Evolutionary conservation across 1,140 invertebrate genomes (phyloP).

Genomic region (Zaprionus camerounensis): DNA sequence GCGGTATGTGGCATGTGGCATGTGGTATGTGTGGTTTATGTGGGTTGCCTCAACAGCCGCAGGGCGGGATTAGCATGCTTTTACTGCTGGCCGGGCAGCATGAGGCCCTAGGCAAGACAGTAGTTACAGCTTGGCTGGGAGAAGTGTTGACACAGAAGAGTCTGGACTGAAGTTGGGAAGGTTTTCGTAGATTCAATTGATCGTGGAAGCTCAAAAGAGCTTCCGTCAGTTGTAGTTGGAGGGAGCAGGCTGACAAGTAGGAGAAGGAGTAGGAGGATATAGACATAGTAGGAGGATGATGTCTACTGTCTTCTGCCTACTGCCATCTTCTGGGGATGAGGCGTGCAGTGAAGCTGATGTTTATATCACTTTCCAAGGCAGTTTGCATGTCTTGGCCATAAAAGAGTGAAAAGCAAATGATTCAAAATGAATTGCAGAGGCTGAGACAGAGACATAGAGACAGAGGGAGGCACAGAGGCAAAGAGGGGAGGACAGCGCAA

Average conservation of each 20-base stretch:
- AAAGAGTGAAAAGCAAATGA: conserved; percentile 65
- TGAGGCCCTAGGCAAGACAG: background rate
- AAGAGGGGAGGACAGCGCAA: background rate
- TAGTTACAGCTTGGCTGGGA: background rate
- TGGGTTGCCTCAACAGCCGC: conserved; percentile 75
- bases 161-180: no score
- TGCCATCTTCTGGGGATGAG: background rate
- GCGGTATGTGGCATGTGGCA: background rate
- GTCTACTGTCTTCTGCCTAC: background rate
- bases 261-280: background rate
- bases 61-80: conserved; percentile 73
- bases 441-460: background rate
- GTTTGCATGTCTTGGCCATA: conserved; percentile 55
- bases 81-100: conserved; percentile 17
- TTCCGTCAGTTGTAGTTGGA: conserved; percentile 32
- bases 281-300: background rate
- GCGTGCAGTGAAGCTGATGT: conserved; percentile 17
- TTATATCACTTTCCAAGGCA: conserved; percentile 41
- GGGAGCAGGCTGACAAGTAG: no score
- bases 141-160: background rate
- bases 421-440: conserved; percentile 60
- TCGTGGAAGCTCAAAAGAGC: background rate
- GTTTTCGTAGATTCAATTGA: background rate
- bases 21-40: conserved; percentile 27
- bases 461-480: background rate